These are phyloP conservation scores for Drosophila monieri DNA, from an alignment of 2,888 invertebrate species.

Conservation along the genomic window DNA sequence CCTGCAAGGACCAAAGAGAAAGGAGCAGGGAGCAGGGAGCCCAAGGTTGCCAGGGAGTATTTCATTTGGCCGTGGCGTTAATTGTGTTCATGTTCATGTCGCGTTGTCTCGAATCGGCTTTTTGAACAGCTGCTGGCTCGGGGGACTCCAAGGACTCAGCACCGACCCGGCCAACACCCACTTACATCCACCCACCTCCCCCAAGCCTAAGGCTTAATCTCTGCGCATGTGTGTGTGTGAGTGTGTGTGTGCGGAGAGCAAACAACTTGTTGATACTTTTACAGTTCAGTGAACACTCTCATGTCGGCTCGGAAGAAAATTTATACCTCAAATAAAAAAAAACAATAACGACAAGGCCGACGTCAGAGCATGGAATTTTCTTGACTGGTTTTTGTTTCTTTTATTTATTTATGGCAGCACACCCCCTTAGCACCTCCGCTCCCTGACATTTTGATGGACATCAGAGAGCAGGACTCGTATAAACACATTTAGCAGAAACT, in stretches of 20 bases:
- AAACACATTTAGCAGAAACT: slow-evolving; percentile 15
- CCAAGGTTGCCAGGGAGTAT: slow-evolving; percentile 28
- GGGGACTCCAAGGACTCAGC: slow-evolving; percentile 8
- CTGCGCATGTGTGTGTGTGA: slow-evolving; percentile 46
- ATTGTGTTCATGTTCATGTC: slow-evolving; percentile 59
- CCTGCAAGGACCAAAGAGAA: slow-evolving; percentile 2
- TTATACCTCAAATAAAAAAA: slow-evolving; percentile 14
- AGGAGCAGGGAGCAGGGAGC: slow-evolving; percentile 2
- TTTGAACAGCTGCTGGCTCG: slow-evolving; percentile 64
- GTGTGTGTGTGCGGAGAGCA: slow-evolving; percentile 61
- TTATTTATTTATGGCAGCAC: slow-evolving; percentile 44
- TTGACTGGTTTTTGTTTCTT: slow-evolving; percentile 57
- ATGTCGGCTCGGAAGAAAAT: slow-evolving; percentile 46
- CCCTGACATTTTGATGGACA: slow-evolving; percentile 23
- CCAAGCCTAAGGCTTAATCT: slow-evolving; percentile 29
- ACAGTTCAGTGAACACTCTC: slow-evolving; percentile 77
- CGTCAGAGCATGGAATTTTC: slow-evolving; percentile 66
- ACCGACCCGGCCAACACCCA: slow-evolving; percentile 30
- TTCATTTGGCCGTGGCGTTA: slow-evolving; percentile 52
- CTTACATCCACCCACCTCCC: slow-evolving; percentile 23
- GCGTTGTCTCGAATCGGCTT: slow-evolving; percentile 39
- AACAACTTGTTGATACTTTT: slow-evolving; percentile 79
- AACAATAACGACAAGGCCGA: slow-evolving; percentile 48
- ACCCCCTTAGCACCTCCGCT: background rate
- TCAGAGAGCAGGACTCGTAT: slow-evolving; percentile 32